A percentile compares a stretch with the other conserved stretches of the same genome.
These are phyloP conservation scores for Didymodactylos carnosus DNA, from an alignment of 2,888 invertebrate species.

Conservation along the genomic window DNA sequence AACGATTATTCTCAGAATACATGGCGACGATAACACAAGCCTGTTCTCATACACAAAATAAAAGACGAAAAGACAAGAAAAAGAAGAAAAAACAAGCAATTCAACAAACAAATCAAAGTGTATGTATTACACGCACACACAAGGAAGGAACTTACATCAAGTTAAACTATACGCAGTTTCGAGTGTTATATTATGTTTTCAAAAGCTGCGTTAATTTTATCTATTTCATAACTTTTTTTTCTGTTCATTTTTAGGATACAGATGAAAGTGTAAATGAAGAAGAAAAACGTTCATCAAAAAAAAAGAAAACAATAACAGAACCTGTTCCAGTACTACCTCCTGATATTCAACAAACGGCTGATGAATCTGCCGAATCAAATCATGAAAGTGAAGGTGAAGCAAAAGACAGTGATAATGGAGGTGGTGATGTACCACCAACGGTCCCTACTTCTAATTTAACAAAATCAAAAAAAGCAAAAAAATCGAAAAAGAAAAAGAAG, in stretches of 20 bases:
- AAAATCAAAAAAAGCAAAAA: background rate
- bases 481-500: background rate
- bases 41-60: background rate
- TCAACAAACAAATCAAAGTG: too few species aligned
- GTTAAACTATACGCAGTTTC: too few species aligned
- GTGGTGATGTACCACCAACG: background rate
- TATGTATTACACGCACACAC: background rate
- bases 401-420: background rate
- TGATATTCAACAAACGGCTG: too few species aligned
- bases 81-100: too few species aligned
- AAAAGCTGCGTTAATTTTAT: too few species aligned
- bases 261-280: background rate
- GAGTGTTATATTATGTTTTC: too few species aligned
- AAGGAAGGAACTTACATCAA: background rate
- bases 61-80: too few species aligned
- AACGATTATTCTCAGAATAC: conserved; percentile 8
- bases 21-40: too few species aligned
- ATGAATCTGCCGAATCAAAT: too few species aligned
- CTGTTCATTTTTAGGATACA: background rate
- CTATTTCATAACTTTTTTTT: too few species aligned
- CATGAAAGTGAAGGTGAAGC: background rate
- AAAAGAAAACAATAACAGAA: background rate
- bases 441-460: background rate
- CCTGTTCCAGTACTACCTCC: background rate
- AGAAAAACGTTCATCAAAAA: background rate